Conservation (phyloP, 2,888 invertebrate genomes). For the Aethes cnicana region DNA sequence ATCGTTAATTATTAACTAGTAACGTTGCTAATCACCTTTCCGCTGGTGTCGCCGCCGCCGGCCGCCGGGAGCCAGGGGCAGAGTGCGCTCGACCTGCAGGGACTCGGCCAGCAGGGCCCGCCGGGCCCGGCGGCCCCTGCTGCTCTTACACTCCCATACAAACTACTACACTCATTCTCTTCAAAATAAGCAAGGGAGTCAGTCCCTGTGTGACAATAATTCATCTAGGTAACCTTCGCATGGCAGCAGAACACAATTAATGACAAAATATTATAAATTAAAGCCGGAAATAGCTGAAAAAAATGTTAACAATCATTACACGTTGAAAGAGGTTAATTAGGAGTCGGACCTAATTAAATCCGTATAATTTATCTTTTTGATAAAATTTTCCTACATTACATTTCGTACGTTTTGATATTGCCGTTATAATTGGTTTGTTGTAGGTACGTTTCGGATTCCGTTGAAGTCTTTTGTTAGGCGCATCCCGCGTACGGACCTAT, state of each 20-base stretch:
- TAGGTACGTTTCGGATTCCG: slow-evolving; percentile 38
- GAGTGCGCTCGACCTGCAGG: no score
- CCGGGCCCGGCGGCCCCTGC: slow-evolving; percentile 20
- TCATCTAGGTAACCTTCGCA: slow-evolving; percentile 13
- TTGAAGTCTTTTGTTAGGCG: slow-evolving; percentile 69
- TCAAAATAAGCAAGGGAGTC: no score
- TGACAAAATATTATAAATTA: slow-evolving; percentile 3
- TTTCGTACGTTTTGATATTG: not conserved
- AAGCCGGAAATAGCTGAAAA: slow-evolving; percentile 18
- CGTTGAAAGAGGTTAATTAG: slow-evolving; percentile 10
- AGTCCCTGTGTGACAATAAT: slow-evolving; percentile 21
- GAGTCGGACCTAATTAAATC: slow-evolving; percentile 14
- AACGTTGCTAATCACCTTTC: slow-evolving; percentile 3
- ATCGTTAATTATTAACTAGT: no score
- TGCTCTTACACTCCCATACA: not conserved
- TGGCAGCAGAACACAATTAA: slow-evolving; percentile 23
- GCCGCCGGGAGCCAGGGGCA: no score
- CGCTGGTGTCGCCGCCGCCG: not conserved
- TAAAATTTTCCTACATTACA: not conserved
- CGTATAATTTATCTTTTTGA: not conserved
- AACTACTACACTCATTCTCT: no score
- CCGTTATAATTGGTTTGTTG: not conserved
- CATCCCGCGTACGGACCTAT: no score
- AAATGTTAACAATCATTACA: not conserved
- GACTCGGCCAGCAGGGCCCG: slow-evolving; percentile 10